Evolutionary conservation across 2,888 invertebrate genomes (phyloP), one percentile per base, ranked within the genome.

Genomic region (Ametastegia equiseti): DNA sequence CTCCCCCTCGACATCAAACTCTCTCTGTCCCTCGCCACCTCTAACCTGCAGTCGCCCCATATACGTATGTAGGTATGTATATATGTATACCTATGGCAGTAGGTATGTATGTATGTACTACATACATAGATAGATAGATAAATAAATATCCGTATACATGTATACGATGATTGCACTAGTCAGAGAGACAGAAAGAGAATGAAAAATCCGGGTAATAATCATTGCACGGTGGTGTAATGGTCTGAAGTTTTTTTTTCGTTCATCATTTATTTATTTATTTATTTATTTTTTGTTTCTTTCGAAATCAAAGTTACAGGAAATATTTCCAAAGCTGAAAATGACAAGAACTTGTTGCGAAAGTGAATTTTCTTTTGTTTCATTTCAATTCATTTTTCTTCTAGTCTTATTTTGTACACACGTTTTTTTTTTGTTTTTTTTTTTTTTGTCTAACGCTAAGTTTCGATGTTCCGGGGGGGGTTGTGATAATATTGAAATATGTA

Each of bases 1-100:
- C 75, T 79, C 81, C 54, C 71, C 63, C 82, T 80, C 54, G n/a
- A n/a, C n/a, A n/a, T n/a, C n/a, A n/a, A n/a, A n/a, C 80, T 65
- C 82, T 47, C 82, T 81, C 80, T 81, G 80, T 80, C 60, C 82
- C 65, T 23, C 78, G 23, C 69, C 79, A 75, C 57, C 45, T 73
- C 82, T 69, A 54, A 50, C 57, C n/a, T n/a, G 11, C 36, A 63
- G 54, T 54, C 23, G 60, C 45, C 73, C 80, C 80, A 81, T 30
- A 77, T 77, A 47, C 73, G 73, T 50, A 50, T 57, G 39, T 63
- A 63, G 63, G 63, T 63, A 63, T 33, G 27, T n/a, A 63, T 27
- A n/a, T 33, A 33, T 23, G 13, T n/a, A 63, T 33, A 54, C n/a
- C n/a, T n/a, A n/a, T n/a, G n/a, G n/a, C n/a, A n/a, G 39, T 63